These are phyloP conservation scores for Ornithorhynchus anatinus DNA, from an alignment of 2,113 vertebrate species.

Conservation along the genomic window DNA sequence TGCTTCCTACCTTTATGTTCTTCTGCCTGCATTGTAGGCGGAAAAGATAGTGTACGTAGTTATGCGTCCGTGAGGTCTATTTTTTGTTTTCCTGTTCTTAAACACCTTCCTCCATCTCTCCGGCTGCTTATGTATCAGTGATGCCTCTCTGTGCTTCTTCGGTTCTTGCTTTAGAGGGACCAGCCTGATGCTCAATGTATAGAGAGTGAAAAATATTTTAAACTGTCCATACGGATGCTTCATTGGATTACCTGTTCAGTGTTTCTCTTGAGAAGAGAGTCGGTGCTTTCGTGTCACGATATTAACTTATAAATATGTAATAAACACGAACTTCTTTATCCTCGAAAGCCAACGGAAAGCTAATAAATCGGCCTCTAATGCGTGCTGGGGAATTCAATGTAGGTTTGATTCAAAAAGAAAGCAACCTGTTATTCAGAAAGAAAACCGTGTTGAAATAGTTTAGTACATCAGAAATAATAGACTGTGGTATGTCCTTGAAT, in stretches of 20 bases:
- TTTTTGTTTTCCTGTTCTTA: background rate
- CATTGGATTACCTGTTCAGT: background rate
- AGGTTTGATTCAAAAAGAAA: background rate
- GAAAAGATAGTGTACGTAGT: background rate
- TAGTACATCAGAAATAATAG: background rate
- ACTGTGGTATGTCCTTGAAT: background rate
- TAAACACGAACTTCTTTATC: background rate
- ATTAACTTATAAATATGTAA: background rate
- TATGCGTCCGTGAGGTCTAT: background rate
- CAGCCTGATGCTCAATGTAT: background rate
- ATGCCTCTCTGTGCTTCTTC: background rate
- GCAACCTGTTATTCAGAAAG: background rate
- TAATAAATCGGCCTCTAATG: background rate
- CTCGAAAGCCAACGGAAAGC: background rate
- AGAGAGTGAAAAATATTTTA: constrained; percentile 10
- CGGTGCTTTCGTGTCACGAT: background rate
- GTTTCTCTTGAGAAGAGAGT: background rate
- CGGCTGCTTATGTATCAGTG: background rate
- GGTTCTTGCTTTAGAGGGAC: background rate
- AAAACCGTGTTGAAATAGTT: background rate
- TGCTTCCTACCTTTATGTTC: background rate
- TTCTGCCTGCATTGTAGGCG: background rate
- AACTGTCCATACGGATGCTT: background rate
- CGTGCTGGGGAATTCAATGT: background rate
- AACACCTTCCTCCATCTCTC: background rate